These are phyloP conservation scores for Sarcophaga caerulescens DNA, from an alignment of 2,888 invertebrate genomes.

Conservation along the genomic window DNA sequence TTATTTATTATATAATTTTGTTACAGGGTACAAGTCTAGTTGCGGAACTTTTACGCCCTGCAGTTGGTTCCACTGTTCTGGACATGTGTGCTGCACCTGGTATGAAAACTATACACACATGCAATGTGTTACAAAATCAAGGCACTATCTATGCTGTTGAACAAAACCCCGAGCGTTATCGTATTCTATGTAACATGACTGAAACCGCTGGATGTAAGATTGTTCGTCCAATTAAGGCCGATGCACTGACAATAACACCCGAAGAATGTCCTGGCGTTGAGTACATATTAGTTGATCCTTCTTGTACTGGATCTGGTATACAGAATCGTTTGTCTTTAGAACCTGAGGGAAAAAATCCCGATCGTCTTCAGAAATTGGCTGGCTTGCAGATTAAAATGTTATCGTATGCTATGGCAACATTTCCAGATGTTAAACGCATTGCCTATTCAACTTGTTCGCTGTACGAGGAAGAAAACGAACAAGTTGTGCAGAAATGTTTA, in stretches of 20 bases:
- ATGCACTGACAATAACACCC: conserved; percentile 86
- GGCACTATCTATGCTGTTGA: conserved; percentile 93
- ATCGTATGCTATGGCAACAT: conserved; percentile 90
- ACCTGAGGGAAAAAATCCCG: conserved; percentile 82
- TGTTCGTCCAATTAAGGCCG: conserved; percentile 86
- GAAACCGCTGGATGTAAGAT: conserved; percentile 85
- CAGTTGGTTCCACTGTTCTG: conserved; percentile 87
- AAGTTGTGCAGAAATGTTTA: conserved; percentile 83
- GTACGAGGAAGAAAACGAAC: conserved; percentile 95
- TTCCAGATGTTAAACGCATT: conserved; percentile 91
- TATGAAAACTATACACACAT: conserved; percentile 96
- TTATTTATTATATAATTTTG: conserved; percentile 48
- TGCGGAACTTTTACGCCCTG: conserved; percentile 88
- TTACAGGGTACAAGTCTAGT: conserved; percentile 95
- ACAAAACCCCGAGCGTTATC: conserved; percentile 85
- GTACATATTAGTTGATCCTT: conserved; percentile 97
- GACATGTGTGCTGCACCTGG: conserved; percentile 99
- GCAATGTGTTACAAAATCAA: conserved; percentile 89
- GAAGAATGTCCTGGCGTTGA: conserved; percentile 84
- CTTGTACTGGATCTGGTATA: conserved; percentile 96
- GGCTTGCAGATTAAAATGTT: conserved; percentile 92
- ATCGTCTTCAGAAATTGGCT: conserved; percentile 86
- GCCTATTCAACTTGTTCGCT: conserved; percentile 98
- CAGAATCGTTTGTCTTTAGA: conserved; percentile 82
- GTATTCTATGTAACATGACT: conserved; percentile 85